phyloP scores from a whole-genome alignment of 2,888 invertebrate genomes.

The Cephalotes varians region DNA sequence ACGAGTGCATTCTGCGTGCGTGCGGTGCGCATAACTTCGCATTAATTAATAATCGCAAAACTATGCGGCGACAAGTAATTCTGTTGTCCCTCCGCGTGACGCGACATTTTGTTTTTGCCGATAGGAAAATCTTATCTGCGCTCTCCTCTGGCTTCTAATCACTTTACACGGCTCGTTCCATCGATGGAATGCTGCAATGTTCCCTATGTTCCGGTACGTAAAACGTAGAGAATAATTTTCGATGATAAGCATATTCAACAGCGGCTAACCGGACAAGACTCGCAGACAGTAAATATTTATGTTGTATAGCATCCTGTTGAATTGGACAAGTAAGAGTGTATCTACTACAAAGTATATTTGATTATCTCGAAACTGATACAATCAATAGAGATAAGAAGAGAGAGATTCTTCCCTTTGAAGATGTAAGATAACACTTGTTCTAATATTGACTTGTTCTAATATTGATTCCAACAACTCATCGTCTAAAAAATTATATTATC shows the following conservation, averaged over 20 bases:
- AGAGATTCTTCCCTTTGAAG: not conserved
- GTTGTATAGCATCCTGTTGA: conserved; percentile 19
- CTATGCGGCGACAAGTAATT: conserved; percentile 60
- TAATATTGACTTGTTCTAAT: not conserved
- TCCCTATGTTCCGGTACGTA: not conserved
- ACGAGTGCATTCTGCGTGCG: conserved; percentile 47
- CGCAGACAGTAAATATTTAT: conserved; percentile 40
- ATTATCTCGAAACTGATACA: conserved; percentile 30
- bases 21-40: conserved; percentile 62
- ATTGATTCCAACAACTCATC: not conserved
- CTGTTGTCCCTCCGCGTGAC: conserved; percentile 14
- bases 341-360: conserved; percentile 31
- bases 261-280: conserved; percentile 7
- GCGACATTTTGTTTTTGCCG: conserved; percentile 7
- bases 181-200: conserved; percentile 4
- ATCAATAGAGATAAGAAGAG: not conserved
- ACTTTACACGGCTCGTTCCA: conserved; percentile 26
- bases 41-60: conserved; percentile 74
- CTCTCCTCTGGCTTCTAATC: conserved; percentile 8
- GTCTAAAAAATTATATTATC: not conserved
- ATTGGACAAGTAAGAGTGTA: conserved; percentile 35
- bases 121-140: conserved; percentile 27
- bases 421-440: not conserved
- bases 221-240: conserved; percentile 39
- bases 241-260: conserved; percentile 34